These are phyloP conservation scores for Gallinago undulata DNA, from an alignment of 2,113 vertebrate genomes.

Conservation along the genomic window DNA sequence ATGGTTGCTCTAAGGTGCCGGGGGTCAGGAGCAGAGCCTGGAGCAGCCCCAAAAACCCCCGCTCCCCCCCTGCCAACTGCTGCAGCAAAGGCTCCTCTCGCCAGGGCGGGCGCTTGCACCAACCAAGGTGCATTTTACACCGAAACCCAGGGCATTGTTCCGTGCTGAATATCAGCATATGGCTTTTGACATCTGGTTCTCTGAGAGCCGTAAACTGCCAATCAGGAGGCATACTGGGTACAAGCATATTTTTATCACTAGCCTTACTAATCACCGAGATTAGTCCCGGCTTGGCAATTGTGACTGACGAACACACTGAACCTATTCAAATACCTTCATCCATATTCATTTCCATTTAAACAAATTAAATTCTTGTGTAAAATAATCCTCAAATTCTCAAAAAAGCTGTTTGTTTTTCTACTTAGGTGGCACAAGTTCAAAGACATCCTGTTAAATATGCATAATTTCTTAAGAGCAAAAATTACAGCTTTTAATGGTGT, in stretches of 20 bases:
- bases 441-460: conserved; percentile 62
- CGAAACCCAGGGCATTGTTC: background rate
- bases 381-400: conserved; percentile 65
- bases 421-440: conserved; percentile 44
- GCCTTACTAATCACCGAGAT: conserved; percentile 62
- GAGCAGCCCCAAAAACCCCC: background rate
- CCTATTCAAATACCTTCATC: conserved; percentile 56
- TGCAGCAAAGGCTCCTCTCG: background rate
- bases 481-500: conserved; percentile 53
- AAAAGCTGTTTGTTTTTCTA: conserved; percentile 60
- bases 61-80: background rate
- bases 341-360: conserved; percentile 69
- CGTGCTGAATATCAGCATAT: conserved; percentile 43
- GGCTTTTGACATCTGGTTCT: conserved; percentile 54
- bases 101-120: background rate
- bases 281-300: conserved; percentile 63
- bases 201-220: conserved; percentile 36
- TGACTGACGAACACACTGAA: conserved; percentile 50
- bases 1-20: rapidly evolving
- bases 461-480: conserved; percentile 57
- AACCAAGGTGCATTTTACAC: background rate
- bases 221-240: conserved; percentile 4
- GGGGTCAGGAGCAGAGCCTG: background rate
- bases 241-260: conserved; percentile 53
- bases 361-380: conserved; percentile 64